phyloP scores from a whole-genome alignment of 1,140 invertebrate genomes.

The Leptopilina clavipes region DNA sequence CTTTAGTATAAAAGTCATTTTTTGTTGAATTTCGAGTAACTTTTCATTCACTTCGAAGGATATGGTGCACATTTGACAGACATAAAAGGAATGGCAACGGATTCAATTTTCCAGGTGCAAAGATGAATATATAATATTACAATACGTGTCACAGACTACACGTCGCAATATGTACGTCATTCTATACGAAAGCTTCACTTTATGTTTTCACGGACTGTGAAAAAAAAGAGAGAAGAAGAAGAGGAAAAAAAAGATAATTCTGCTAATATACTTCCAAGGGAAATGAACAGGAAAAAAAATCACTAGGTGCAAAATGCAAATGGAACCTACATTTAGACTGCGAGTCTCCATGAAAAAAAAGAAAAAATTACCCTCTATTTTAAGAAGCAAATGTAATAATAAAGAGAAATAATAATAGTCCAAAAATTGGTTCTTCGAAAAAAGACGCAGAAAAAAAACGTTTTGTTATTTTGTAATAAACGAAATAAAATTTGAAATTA shows the following conservation, averaged over 20 bases:
- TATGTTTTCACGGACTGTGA: background rate
- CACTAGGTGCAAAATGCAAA: background rate
- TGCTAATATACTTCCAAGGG: background rate
- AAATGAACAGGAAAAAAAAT: conserved; percentile 2
- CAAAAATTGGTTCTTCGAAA: no score
- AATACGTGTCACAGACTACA: conserved; percentile 5
- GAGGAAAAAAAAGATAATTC: background rate
- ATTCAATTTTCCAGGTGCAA: conserved; percentile 20
- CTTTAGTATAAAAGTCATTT: background rate
- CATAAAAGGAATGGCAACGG: conserved; percentile 5
- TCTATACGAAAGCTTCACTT: background rate
- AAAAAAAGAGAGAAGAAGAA: no score
- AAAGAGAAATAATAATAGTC: no score
- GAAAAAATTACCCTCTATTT: background rate
- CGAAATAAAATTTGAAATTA: background rate
- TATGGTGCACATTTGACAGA: background rate
- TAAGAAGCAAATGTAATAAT: background rate
- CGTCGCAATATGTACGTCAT: conserved; percentile 6
- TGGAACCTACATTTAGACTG: background rate
- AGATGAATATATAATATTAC: conserved; percentile 33
- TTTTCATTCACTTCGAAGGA: conserved; percentile 2
- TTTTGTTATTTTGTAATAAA: background rate
- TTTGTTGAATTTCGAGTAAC: background rate
- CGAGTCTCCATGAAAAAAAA: background rate
- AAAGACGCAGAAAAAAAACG: background rate